Conservation (phyloP, 2,797 vertebrate species). For the Gallirallus australis region DNA sequence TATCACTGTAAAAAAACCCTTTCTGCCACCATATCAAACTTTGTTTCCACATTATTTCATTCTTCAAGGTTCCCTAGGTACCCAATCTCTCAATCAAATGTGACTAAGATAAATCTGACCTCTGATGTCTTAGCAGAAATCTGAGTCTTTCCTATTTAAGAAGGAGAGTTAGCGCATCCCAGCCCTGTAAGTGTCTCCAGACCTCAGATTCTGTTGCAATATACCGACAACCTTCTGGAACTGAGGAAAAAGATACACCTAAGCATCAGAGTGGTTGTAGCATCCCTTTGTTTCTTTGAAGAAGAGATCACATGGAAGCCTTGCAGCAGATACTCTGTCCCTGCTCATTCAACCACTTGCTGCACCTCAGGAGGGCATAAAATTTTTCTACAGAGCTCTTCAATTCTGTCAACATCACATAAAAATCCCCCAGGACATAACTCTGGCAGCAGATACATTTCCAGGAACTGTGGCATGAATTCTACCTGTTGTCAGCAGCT, state of each 20-base stretch:
- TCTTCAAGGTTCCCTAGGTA: not conserved
- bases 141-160: not conserved
- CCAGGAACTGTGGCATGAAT: not conserved
- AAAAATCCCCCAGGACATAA: not conserved
- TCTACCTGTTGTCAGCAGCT: not conserved
- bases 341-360: not conserved
- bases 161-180: not conserved
- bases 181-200: not conserved
- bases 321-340: not conserved
- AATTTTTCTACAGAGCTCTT: not conserved
- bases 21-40: rapidly evolving
- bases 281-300: not conserved
- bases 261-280: not conserved
- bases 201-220: not conserved
- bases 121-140: not conserved
- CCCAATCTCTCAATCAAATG: not conserved
- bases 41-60: not conserved
- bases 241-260: not conserved
- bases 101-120: not conserved
- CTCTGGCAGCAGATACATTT: not conserved
- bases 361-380: not conserved
- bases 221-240: not conserved
- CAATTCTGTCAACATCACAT: not conserved
- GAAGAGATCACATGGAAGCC: not conserved
- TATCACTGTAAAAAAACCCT: not conserved